These are phyloP conservation scores for Aldabrachelys gigantea DNA, from an alignment of 2,113 vertebrate genomes.

Conservation along the genomic window DNA sequence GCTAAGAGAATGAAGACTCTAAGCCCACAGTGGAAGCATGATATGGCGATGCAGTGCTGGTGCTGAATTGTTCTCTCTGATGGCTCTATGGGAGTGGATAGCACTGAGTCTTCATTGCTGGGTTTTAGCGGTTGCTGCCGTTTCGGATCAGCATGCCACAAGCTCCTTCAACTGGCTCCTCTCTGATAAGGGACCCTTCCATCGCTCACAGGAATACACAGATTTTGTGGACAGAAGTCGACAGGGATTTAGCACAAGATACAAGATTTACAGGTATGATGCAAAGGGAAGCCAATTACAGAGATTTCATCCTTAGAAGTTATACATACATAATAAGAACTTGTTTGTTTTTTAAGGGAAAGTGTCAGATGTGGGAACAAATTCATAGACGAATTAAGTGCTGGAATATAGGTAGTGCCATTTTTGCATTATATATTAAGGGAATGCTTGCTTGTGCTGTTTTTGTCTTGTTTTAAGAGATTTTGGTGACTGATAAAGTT, in stretches of 20 bases:
- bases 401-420: slow-evolving; percentile 22
- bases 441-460: slow-evolving; percentile 40
- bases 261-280: slow-evolving; percentile 99
- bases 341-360: slow-evolving; percentile 49
- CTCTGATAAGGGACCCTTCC: slow-evolving; percentile 98
- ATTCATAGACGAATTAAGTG: background rate
- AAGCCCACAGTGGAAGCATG: slow-evolving; percentile 89
- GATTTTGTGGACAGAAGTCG: slow-evolving; percentile 98
- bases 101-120: slow-evolving; percentile 97
- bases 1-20: slow-evolving; percentile 92
- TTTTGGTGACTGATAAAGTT: background rate
- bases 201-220: slow-evolving; percentile 96
- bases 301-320: slow-evolving; percentile 16
- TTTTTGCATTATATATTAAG: background rate
- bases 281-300: slow-evolving; percentile 62
- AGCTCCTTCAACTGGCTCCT: slow-evolving; percentile 99
- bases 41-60: slow-evolving; percentile 88
- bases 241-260: slow-evolving; percentile 97
- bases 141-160: slow-evolving; percentile 91
- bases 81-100: slow-evolving; percentile 98
- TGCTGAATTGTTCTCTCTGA: slow-evolving; percentile 93
- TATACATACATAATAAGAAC: slow-evolving; percentile 2
- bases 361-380: slow-evolving; percentile 46
- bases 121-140: slow-evolving; percentile 87
- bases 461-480: slow-evolving; percentile 43